Conservation (phyloP, 2,797 vertebrate species). For the Bucorvus abyssinicus region DNA sequence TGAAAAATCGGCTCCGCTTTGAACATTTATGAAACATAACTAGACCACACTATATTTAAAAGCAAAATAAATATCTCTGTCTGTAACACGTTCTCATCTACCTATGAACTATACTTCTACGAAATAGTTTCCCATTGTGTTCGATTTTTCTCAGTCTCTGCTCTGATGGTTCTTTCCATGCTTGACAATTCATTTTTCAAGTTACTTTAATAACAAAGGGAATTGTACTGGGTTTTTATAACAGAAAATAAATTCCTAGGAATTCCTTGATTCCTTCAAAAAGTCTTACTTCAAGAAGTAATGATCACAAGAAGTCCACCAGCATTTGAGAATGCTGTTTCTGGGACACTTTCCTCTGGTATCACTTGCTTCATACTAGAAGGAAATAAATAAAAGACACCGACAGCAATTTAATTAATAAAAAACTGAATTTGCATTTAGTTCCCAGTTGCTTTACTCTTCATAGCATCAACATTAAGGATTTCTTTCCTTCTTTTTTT, state of each 20-base stretch:
- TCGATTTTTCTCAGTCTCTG: neutral
- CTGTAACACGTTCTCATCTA: neutral
- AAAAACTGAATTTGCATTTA: neutral
- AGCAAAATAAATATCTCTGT: neutral
- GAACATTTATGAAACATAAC: neutral
- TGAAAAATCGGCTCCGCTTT: neutral
- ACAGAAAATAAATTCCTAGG: neutral
- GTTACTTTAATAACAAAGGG: neutral
- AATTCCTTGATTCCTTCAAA: neutral
- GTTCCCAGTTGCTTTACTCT: neutral
- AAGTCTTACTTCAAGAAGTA: neutral
- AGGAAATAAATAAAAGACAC: neutral
- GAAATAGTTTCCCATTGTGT: neutral
- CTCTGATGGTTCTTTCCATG: neutral
- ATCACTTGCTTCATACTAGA: neutral
- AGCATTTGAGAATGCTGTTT: neutral
- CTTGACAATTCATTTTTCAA: neutral
- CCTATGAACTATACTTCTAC: neutral
- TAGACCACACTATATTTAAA: neutral
- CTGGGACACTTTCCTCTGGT: neutral
- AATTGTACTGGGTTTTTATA: neutral
- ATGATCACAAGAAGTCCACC: neutral
- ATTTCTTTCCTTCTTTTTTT: too few relatives aligned
- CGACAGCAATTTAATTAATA: neutral
- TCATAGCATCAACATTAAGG: neutral